Base-by-base conservation (phyloP, 23 tunicate species). In the Trididemnum miniatum region DNA sequence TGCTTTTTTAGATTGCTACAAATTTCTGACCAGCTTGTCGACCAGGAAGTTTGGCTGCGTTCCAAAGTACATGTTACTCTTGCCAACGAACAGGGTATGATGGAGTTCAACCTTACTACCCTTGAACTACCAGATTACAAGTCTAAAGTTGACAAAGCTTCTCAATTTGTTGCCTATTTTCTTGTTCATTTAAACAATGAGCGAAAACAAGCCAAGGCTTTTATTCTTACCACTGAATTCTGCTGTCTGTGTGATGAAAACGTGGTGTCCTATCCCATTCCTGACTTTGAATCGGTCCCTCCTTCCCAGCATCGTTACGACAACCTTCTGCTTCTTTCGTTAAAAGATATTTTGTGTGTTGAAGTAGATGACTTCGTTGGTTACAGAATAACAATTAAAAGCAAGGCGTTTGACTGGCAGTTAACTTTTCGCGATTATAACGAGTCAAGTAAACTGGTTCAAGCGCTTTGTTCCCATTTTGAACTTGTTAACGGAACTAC, bases 221-320 rank as follows among this genome's bases (percentile, higher is more conserved):
- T 77, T 4, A 5, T 77, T 22, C 38, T 77, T 1, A 77, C 82
- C 2, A 15, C 66, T 1, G 82, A 77, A 15, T 54, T 29, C 28
- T 77, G 66, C 20, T 77, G 82, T 36, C 37, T 77, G 38, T 77
- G 82, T 31, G 29, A 54, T 5, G 82, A 77, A 77, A 37, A 77
- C 31, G 26, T 77, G 1, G 38, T 77, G 1, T 77, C 82, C 15
- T 77, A 77, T 31, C 82, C 82, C 2, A 12, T 77, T 3, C 65
- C 82, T 37, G 67, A 54, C 26, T 77, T 77, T 31, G 82, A 52
- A 20, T 7, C 35, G 3, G 12, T 9, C 2, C 37, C 82, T 5
- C 82, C 82, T 25, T 3, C 24, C 2, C 29, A 33, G 25, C 65
- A 52, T 9, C 82, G 82, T 7, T 57, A 51, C 32, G 1, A 39